phyloP scores from a whole-genome alignment of 1,140 invertebrate genomes.

The Riptortus pedestris region DNA sequence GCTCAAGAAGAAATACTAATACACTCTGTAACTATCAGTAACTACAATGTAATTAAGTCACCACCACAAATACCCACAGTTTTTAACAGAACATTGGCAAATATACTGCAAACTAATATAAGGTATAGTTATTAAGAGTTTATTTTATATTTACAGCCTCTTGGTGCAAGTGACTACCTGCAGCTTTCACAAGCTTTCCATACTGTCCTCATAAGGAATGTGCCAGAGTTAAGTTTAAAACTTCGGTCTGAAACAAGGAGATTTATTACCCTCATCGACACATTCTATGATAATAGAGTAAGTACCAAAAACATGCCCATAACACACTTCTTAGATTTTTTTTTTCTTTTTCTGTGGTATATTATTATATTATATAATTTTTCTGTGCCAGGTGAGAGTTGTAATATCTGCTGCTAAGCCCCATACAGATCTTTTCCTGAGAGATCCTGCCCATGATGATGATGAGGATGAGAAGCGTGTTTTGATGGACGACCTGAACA shows the following conservation, averaged over 20 bases:
- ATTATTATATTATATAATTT: no score
- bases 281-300: conserved; percentile 89
- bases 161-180: conserved; percentile 90
- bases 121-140: no score
- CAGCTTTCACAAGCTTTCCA: conserved; percentile 87
- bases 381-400: conserved; percentile 64
- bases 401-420: conserved; percentile 69
- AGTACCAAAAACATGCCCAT: conserved; percentile 26
- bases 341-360: no score
- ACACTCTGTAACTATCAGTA: no score
- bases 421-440: conserved; percentile 62
- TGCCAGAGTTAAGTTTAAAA: conserved; percentile 70
- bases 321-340: no score
- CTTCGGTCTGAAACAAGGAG: conserved; percentile 75
- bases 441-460: conserved; percentile 40
- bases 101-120: no score
- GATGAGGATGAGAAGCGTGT: conserved; percentile 63
- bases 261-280: conserved; percentile 96
- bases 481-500: conserved; percentile 88
- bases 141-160: conserved; percentile 53
- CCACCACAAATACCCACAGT: no score
- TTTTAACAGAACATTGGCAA: no score
- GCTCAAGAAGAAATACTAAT: no score
- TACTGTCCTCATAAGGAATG: conserved; percentile 81
- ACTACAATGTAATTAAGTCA: no score